Conservation (phyloP, 2,888 invertebrate genomes). For the Apotomis capreana region DNA sequence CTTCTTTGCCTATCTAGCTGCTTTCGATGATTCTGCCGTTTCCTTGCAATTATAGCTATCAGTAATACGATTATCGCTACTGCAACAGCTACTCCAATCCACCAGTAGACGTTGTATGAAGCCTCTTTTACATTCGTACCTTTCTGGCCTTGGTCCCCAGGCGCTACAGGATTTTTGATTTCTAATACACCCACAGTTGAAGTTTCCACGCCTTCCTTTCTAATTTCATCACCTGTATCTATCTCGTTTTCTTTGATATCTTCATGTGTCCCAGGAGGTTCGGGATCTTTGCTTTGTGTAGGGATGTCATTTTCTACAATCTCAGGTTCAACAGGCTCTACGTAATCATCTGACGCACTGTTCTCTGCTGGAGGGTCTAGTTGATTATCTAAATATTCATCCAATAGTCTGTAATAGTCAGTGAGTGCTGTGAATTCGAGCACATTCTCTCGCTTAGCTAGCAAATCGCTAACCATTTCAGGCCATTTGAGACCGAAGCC, state of each 20-base stretch:
- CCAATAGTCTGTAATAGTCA: slow-evolving; percentile 82
- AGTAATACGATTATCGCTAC: slow-evolving; percentile 69
- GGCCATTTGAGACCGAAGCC: slow-evolving; percentile 76
- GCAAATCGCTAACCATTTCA: slow-evolving; percentile 76
- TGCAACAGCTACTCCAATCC: slow-evolving; percentile 79
- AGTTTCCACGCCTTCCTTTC: slow-evolving; percentile 66
- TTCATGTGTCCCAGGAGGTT: slow-evolving; percentile 50
- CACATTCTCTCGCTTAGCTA: slow-evolving; percentile 75
- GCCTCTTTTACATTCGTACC: slow-evolving; percentile 66
- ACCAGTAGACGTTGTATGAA: slow-evolving; percentile 78
- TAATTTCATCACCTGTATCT: slow-evolving; percentile 63
- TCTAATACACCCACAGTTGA: slow-evolving; percentile 77
- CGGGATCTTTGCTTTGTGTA: slow-evolving; percentile 45
- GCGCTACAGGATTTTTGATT: slow-evolving; percentile 71
- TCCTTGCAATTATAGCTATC: slow-evolving; percentile 75
- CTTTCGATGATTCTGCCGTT: slow-evolving; percentile 79
- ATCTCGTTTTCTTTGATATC: slow-evolving; percentile 63
- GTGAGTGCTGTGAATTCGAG: slow-evolving; percentile 78
- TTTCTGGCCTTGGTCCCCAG: slow-evolving; percentile 60
- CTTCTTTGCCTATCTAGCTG: slow-evolving; percentile 76
- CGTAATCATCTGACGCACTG: slow-evolving; percentile 63
- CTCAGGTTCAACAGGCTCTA: slow-evolving; percentile 61
- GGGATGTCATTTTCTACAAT: slow-evolving; percentile 63
- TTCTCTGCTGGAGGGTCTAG: slow-evolving; percentile 64
- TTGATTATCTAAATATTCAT: slow-evolving; percentile 80